phyloP scores from a whole-genome alignment of 1,140 invertebrate species.

The Cephus cinctus region DNA sequence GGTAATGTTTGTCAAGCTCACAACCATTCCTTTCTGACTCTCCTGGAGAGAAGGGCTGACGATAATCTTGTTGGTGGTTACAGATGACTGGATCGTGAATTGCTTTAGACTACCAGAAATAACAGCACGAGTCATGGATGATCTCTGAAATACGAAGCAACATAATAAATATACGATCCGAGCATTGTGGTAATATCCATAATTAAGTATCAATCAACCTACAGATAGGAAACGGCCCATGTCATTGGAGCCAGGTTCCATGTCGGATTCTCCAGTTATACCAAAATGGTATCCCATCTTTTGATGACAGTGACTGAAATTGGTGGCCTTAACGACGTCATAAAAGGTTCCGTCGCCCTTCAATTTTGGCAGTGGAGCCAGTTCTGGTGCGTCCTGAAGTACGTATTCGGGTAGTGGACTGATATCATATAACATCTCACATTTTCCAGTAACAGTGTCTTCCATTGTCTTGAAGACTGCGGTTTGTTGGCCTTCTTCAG shows the following conservation, averaged over 20 bases:
- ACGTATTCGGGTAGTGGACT: constrained; percentile 57
- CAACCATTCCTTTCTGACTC: constrained; percentile 60
- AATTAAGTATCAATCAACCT: constrained; percentile 29
- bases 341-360: constrained; percentile 53
- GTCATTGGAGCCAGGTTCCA: constrained; percentile 57
- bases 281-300: constrained; percentile 64
- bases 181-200: constrained; percentile 1
- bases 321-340: constrained; percentile 66
- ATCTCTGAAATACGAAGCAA: constrained; percentile 52
- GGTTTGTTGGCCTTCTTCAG: constrained; percentile 50
- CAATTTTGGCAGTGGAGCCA: constrained; percentile 53
- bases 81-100: constrained; percentile 64
- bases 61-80: constrained; percentile 60
- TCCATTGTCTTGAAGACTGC: constrained; percentile 67
- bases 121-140: constrained; percentile 58
- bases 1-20: constrained; percentile 60
- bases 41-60: constrained; percentile 56
- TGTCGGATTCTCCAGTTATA: constrained; percentile 54
- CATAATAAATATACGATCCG: constrained; percentile 10
- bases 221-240: constrained; percentile 60
- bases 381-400: constrained; percentile 48
- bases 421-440: constrained; percentile 67
- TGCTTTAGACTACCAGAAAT: constrained; percentile 56
- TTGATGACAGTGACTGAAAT: constrained; percentile 64
- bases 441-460: constrained; percentile 66